phyloP scores from a whole-genome alignment of 2,797 vertebrate genomes.

The Sebastes matsubarae region DNA sequence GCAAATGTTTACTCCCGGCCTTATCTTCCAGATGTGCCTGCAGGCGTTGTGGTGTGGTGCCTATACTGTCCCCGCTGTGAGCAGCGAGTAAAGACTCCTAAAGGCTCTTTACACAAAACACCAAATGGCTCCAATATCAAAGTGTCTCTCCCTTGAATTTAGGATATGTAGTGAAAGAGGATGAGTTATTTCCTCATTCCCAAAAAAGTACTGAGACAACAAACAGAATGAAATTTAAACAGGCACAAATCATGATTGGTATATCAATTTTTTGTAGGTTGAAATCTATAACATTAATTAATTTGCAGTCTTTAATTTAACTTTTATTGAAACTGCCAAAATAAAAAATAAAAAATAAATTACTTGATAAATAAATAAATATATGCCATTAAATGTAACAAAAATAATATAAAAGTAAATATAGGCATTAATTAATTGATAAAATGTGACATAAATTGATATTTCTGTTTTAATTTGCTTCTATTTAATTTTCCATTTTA shows the following conservation, averaged over 20 bases:
- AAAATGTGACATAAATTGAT: no score
- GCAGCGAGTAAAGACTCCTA: background rate
- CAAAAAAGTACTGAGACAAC: background rate
- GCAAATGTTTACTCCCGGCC: background rate
- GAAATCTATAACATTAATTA: background rate
- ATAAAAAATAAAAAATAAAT: no score
- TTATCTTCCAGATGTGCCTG: background rate
- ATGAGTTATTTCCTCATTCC: no score
- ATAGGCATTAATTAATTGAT: no score
- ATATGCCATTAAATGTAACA: no score
- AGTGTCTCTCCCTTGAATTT: no score
- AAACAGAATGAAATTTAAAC: background rate
- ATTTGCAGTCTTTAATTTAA: background rate
- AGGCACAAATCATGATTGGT: background rate
- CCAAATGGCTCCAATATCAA: background rate
- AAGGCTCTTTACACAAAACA: background rate
- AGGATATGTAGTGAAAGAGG: background rate
- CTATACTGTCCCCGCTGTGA: background rate
- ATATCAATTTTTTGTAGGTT: no score
- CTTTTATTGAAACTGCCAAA: background rate
- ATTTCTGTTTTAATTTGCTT: no score
- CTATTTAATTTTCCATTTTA: no score
- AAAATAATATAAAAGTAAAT: no score
- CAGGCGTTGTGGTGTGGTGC: background rate
- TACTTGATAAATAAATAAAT: no score